Evolutionary conservation across 2,888 invertebrate genomes (phyloP).

Genomic region (Scrobipalpa atriplicella): DNA sequence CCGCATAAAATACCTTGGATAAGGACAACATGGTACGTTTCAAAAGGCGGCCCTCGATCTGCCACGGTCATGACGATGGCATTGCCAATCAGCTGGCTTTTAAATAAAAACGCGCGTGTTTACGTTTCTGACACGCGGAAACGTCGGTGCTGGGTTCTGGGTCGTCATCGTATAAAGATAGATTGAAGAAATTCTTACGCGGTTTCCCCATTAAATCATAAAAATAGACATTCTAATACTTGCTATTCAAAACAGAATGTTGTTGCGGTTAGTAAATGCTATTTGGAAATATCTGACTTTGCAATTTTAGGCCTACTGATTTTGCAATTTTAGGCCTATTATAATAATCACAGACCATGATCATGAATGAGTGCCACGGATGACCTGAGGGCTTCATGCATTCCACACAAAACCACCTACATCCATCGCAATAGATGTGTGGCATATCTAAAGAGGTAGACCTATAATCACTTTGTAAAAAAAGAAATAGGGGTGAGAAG

Average conservation of each 20-base stretch:
- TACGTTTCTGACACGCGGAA: conserved; percentile 1
- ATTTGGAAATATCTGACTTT: too few species aligned
- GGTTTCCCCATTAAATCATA: neutral
- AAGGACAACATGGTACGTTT: neutral
- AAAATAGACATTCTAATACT: neutral
- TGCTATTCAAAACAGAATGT: neutral
- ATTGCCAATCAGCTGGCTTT: neutral
- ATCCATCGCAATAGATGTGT: too few species aligned
- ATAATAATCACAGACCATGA: too few species aligned
- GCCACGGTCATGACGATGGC: neutral
- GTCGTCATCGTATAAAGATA: neutral
- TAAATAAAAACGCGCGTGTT: neutral
- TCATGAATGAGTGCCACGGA: too few species aligned
- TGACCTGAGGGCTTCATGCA: too few species aligned
- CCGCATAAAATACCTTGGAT: neutral
- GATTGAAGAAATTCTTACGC: neutral
- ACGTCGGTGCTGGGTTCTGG: neutral
- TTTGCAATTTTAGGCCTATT: too few species aligned
- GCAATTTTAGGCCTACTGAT: too few species aligned
- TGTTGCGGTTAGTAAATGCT: too few species aligned
- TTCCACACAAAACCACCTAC: too few species aligned
- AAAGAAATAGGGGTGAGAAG: too few species aligned
- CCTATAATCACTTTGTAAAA: too few species aligned
- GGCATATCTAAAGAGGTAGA: too few species aligned
- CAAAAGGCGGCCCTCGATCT: conserved; percentile 10